These are phyloP conservation scores for Drosophila asahinai DNA, from an alignment of 1,140 invertebrate genomes.

Conservation along the genomic window DNA sequence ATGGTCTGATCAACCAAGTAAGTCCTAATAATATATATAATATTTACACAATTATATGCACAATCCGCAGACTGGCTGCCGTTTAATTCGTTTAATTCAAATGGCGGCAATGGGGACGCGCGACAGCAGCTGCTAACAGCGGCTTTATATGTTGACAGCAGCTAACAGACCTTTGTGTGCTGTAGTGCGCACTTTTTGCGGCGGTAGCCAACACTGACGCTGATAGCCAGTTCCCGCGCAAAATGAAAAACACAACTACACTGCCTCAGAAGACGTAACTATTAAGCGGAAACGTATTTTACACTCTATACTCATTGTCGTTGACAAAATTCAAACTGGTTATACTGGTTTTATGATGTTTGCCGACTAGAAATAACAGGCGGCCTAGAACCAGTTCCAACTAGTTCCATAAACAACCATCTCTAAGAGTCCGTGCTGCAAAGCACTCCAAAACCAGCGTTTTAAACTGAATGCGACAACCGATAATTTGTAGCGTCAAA, in stretches of 20 bases:
- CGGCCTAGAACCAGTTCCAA: conserved; percentile 17
- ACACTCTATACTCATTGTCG: background rate
- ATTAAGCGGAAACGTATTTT: background rate
- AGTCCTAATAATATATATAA: too few relatives aligned
- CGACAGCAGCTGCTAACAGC: conserved; percentile 28
- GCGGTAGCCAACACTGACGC: conserved; percentile 12
- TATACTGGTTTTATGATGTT: background rate
- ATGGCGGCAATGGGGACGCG: conserved; percentile 69
- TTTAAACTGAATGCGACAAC: background rate
- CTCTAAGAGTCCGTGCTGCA: conserved; percentile 16
- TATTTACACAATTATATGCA: conserved; percentile 28
- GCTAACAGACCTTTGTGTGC: background rate
- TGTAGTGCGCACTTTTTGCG: background rate
- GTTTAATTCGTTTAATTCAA: conserved; percentile 59
- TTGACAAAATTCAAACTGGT: background rate
- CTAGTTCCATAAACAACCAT: background rate
- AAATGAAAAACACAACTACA: conserved; percentile 10
- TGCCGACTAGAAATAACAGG: background rate
- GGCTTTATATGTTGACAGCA: conserved; percentile 1
- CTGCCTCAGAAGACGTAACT: too few relatives aligned
- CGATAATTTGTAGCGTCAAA: background rate
- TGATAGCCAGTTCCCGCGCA: conserved; percentile 31
- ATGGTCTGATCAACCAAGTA: too few relatives aligned
- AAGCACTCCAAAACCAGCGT: background rate
- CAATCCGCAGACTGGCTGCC: conserved; percentile 1